phyloP scores from a whole-genome alignment of 2,113 vertebrate species.

The Anguilla rostrata region DNA sequence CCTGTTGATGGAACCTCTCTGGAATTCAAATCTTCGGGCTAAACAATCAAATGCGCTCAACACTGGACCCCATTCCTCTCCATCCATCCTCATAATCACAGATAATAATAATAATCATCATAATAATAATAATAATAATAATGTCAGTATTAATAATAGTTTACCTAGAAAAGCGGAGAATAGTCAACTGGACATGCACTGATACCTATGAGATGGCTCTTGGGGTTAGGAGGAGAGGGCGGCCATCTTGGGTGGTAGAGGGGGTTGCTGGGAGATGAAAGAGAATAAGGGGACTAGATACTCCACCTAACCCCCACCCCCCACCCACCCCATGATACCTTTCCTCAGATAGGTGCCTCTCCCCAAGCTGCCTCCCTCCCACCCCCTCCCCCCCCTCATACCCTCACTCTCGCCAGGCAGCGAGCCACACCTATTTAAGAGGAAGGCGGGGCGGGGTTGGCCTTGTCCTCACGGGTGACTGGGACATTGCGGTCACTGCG shows the following conservation, averaged over 20 bases:
- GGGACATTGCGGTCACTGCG: constrained; percentile 84
- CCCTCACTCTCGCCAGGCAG: not conserved
- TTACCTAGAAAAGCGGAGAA: constrained; percentile 45
- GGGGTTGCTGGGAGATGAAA: constrained; percentile 6
- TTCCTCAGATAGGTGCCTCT: not conserved
- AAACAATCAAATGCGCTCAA: constrained; percentile 37
- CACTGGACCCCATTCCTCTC: not conserved
- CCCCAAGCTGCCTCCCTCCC: not conserved
- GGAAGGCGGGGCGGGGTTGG: constrained; percentile 71
- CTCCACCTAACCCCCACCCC: not conserved
- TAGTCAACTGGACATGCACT: constrained; percentile 61
- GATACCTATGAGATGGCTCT: constrained; percentile 52
- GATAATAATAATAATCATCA: constrained; percentile 30
- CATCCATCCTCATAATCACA: constrained; percentile 22
- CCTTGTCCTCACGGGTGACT: constrained; percentile 84
- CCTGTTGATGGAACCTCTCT: constrained; percentile 52
- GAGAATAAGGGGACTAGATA: not conserved
- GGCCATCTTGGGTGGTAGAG: not conserved
- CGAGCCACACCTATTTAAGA: constrained; percentile 64
- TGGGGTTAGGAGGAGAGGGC: constrained; percentile 30
- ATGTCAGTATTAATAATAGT: constrained; percentile 43
- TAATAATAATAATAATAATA: constrained; percentile 18
- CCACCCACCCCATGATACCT: not conserved
- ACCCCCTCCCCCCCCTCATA: constrained; percentile 21
- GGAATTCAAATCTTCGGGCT: constrained; percentile 11